Evolutionary conservation across 2,797 vertebrate genomes (phyloP).

Genomic region (Saxicola maurus): DNA sequence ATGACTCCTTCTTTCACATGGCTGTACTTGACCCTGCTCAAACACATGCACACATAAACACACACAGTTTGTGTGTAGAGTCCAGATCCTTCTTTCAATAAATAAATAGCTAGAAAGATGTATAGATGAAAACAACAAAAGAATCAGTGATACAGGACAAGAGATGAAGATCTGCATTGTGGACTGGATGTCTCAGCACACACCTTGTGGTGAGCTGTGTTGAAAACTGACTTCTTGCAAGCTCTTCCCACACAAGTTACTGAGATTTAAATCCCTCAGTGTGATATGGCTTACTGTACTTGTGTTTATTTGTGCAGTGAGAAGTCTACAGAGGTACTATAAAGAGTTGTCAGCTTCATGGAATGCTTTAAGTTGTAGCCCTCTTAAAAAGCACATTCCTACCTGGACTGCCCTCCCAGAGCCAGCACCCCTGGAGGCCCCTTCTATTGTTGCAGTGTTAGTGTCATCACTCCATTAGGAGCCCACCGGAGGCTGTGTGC

Average conservation of each 20-base stretch:
- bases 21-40: conserved; percentile 27
- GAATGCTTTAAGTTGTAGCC: conserved; percentile 19
- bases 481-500: conserved; percentile 32
- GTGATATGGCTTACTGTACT: conserved; percentile 8
- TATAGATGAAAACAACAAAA: not conserved
- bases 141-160: not conserved
- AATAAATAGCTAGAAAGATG: not conserved
- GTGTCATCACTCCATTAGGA: conserved; percentile 73
- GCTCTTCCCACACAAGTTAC: not conserved
- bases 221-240: not conserved
- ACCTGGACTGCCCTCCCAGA: not conserved
- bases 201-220: not conserved
- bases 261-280: not conserved
- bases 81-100: not conserved
- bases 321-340: not conserved
- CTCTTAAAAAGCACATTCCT: conserved; percentile 65
- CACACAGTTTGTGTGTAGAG: not conserved
- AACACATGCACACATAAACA: not conserved
- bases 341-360: conserved; percentile 3
- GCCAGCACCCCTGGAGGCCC: conserved; percentile 52
- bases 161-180: not conserved
- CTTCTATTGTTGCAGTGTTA: conserved; percentile 63
- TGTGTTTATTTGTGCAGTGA: conserved; percentile 7
- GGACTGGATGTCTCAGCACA: not conserved
- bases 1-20: conserved; percentile 14